Conservation (phyloP, 2,888 invertebrate genomes). For the Stenodera caucasica region DNA sequence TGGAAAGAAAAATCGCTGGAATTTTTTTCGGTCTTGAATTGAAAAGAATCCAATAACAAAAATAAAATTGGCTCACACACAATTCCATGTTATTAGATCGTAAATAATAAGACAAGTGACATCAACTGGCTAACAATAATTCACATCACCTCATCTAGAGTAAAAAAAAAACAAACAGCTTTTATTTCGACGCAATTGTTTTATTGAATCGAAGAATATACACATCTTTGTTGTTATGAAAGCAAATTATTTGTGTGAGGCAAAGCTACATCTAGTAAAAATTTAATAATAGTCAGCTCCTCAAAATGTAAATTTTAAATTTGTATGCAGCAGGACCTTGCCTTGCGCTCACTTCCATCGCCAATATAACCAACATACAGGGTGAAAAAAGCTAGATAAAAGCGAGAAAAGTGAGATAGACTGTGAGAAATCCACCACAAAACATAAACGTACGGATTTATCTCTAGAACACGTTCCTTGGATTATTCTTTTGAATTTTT, state of each 20-base stretch:
- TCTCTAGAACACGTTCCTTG: neutral
- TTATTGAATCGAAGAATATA: neutral
- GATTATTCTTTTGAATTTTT: neutral
- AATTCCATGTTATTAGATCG: neutral
- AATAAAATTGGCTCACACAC: neutral
- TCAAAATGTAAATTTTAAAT: constrained; percentile 33
- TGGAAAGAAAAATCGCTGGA: neutral
- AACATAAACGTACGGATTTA: constrained; percentile 3
- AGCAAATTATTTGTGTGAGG: neutral
- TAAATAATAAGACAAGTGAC: constrained; percentile 24
- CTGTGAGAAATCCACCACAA: neutral
- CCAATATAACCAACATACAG: neutral
- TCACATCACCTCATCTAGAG: constrained; percentile 27
- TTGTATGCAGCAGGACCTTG: constrained; percentile 25
- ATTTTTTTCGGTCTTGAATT: neutral
- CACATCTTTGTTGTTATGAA: neutral
- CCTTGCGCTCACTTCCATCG: constrained; percentile 2
- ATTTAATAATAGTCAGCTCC: constrained; percentile 24
- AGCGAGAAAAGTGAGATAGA: neutral
- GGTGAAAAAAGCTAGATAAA: neutral
- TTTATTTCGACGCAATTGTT: constrained; percentile 2
- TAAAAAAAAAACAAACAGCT: too few relatives aligned
- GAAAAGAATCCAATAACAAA: neutral
- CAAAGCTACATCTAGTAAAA: constrained; percentile 13
- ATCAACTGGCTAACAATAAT: constrained; percentile 27